Base-by-base conservation (phyloP, 2,113 vertebrate species). In the Formicarius rufipectus region DNA sequence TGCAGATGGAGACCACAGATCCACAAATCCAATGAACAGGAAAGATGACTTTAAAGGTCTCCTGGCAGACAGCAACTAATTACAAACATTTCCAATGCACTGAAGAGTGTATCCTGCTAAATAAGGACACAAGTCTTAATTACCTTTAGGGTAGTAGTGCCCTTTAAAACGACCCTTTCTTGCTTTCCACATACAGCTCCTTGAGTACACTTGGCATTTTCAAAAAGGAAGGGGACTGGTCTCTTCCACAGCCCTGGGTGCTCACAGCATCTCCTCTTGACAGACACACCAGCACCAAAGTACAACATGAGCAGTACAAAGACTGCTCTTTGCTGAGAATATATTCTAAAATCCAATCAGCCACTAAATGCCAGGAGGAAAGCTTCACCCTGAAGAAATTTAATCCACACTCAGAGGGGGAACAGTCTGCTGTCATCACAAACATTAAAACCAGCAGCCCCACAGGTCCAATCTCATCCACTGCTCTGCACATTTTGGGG, bases 391-490 rank as follows among this genome's bases (percentile, higher is more conserved):
- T 28, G 14, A 42, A 67, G 59, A 87, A 53, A 75, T 37, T 4
- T 25, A 63, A 91, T 55, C 77, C 58, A 24, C 0, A 2, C 27
- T 52, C 47, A 44, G 52, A n/a, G 23, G 10, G 8, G 17, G 8
- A 45, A 28, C 30, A 55, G 52, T 33, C 53, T 56, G 52, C 24
- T 5, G 1, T 18, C 30, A 3, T 22, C 13, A 55, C 25, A 72
- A 44, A 39, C 27, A 80, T 8, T 69, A 53, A 78, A 59, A 39
- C 15, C 42, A 30, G 45, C 9, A 93, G 47, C 60, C 50, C 50
- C 3, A 2, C 64, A 39, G 49, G 56, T 92, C 58, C 0, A 0
- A 55, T 31, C 0, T 0, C 40, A 71, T 39, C 52, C 12, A 20
- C 22, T 1, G 1, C 44, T 79, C 74, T 39, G 47, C 17, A 22